Conservation (phyloP, 2,888 invertebrate genomes). For the Slavum lentiscoides region DNA sequence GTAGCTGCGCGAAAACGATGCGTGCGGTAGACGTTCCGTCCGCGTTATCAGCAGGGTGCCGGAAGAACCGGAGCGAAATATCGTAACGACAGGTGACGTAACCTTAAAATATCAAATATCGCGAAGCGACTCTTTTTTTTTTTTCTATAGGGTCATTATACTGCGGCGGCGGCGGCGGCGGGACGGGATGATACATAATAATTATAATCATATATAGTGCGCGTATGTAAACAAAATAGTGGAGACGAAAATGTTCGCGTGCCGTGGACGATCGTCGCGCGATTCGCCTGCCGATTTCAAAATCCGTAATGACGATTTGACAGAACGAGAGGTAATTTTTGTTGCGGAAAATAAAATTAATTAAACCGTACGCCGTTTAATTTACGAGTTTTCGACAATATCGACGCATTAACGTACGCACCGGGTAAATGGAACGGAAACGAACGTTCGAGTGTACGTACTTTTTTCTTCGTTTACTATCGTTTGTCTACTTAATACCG, state of each 20-base stretch:
- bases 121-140: too few relatives aligned
- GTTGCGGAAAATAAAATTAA: too few relatives aligned
- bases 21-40: too few relatives aligned
- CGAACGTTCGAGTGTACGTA: too few relatives aligned
- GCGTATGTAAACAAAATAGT: conserved; percentile 25
- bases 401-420: too few relatives aligned
- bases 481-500: too few relatives aligned
- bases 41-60: conserved; percentile 28
- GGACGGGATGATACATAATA: conserved; percentile 22
- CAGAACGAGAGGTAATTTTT: conserved; percentile 24
- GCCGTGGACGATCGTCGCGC: background rate
- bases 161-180: background rate
- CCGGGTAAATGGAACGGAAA: background rate
- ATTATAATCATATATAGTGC: background rate
- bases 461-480: too few relatives aligned
- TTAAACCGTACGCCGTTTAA: too few relatives aligned
- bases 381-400: too few relatives aligned
- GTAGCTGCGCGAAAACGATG: background rate
- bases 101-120: conserved; percentile 1
- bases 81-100: background rate
- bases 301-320: background rate
- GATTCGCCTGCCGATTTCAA: background rate
- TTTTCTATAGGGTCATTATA: conserved; percentile 29
- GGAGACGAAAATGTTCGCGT: background rate
- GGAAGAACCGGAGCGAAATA: background rate